phyloP scores from a whole-genome alignment of 1,140 invertebrate species.

The Acromyrmex heyeri region DNA sequence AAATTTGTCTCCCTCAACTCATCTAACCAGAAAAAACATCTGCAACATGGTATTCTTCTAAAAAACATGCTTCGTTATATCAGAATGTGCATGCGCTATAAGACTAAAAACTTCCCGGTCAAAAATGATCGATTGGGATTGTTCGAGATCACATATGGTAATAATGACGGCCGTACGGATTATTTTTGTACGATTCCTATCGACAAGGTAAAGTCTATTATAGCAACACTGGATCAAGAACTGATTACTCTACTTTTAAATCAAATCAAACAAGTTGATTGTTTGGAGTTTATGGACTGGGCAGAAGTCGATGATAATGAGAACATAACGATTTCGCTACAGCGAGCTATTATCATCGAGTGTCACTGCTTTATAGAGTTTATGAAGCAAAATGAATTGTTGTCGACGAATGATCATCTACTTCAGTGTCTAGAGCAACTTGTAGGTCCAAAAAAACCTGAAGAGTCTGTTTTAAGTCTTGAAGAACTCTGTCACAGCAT shows the following conservation, averaged over 20 bases:
- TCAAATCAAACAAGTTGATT: constrained; percentile 79
- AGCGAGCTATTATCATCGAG: constrained; percentile 79
- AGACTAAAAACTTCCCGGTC: not conserved
- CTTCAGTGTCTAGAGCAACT: constrained; percentile 77
- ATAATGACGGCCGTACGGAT: not conserved
- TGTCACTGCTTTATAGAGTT: constrained; percentile 78
- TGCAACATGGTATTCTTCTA: constrained; percentile 76
- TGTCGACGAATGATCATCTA: constrained; percentile 71
- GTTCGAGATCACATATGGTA: constrained; percentile 78
- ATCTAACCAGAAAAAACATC: constrained; percentile 60
- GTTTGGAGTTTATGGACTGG: constrained; percentile 81
- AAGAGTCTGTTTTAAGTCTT: constrained; percentile 61
- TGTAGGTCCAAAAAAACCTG: constrained; percentile 71
- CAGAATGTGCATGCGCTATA: not conserved
- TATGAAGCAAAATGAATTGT: constrained; percentile 63
- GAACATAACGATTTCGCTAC: constrained; percentile 76
- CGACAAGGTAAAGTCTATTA: not conserved
- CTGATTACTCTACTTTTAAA: constrained; percentile 75
- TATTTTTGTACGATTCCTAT: not conserved
- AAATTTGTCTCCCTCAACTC: constrained; percentile 67
- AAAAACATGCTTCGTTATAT: constrained; percentile 73
- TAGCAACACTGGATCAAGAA: constrained; percentile 72
- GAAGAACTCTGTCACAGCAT: constrained; percentile 73
- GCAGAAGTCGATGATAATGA: constrained; percentile 79
- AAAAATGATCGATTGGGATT: not conserved